phyloP scores from a whole-genome alignment of 2,113 vertebrate species.

The Aphyosemion australe region DNA sequence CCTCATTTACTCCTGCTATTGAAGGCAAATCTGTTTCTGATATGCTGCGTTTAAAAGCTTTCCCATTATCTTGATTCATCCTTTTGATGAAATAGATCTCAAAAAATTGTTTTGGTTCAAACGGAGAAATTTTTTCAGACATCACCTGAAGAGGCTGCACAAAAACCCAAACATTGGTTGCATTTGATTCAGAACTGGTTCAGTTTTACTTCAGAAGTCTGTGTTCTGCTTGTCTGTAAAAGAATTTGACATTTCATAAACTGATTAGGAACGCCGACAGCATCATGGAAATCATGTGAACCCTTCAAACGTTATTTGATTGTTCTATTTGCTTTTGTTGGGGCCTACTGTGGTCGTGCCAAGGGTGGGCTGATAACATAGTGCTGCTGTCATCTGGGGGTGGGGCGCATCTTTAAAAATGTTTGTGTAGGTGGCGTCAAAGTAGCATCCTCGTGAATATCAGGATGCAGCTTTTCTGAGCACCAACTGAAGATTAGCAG shows the following conservation, averaged over 20 bases:
- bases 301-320: too few relatives aligned
- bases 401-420: background rate
- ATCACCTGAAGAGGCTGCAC: too few relatives aligned
- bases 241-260: too few relatives aligned
- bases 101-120: too few relatives aligned
- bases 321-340: background rate
- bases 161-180: too few relatives aligned
- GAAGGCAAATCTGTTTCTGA: background rate
- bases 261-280: too few relatives aligned
- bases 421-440: background rate
- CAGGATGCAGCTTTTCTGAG: background rate
- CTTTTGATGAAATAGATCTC: background rate
- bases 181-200: too few relatives aligned
- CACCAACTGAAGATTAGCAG: background rate
- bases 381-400: background rate
- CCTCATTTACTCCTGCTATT: background rate
- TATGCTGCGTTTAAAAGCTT: background rate
- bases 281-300: too few relatives aligned
- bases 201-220: too few relatives aligned
- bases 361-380: background rate
- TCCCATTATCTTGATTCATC: background rate
- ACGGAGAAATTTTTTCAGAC: too few relatives aligned
- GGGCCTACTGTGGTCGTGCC: background rate
- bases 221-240: too few relatives aligned
- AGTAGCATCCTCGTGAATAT: background rate